Conservation (phyloP, 2,888 invertebrate genomes). For the Melanostoma scalare region DNA sequence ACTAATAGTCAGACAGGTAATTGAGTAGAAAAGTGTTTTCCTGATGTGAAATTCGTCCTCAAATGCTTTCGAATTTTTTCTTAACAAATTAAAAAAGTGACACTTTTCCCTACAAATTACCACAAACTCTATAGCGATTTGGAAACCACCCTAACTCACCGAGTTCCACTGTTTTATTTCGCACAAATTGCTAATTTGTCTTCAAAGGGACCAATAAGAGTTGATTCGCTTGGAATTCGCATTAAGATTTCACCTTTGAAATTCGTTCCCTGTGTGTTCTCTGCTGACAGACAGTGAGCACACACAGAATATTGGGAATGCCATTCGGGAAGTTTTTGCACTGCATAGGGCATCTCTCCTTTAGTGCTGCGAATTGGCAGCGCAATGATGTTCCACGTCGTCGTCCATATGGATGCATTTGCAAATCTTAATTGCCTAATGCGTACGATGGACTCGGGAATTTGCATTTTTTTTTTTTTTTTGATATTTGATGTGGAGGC, state of each 20-base stretch:
- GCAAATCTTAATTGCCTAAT: slow-evolving; percentile 64
- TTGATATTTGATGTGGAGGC: background rate
- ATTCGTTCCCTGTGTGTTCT: slow-evolving; percentile 50
- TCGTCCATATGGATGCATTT: slow-evolving; percentile 56
- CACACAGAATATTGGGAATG: slow-evolving; percentile 14
- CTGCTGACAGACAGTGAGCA: slow-evolving; percentile 5
- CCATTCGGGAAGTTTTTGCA: slow-evolving; percentile 38
- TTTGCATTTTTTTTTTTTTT: slow-evolving; percentile 9
- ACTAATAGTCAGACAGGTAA: too few species aligned
- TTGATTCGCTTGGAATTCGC: slow-evolving; percentile 60
- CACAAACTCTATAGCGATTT: too few species aligned
- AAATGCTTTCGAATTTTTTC: too few species aligned
- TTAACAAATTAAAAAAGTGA: too few species aligned
- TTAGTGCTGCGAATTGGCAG: slow-evolving; percentile 45
- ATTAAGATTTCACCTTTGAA: slow-evolving; percentile 65
- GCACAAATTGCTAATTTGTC: slow-evolving; percentile 18
- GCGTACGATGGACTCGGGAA: slow-evolving; percentile 56
- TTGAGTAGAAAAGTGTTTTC: too few species aligned
- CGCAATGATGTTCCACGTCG: slow-evolving; percentile 38
- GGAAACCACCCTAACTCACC: background rate
- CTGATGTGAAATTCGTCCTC: too few species aligned
- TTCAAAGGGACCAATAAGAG: slow-evolving; percentile 41
- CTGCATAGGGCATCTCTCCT: slow-evolving; percentile 12
- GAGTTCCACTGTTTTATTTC: slow-evolving; percentile 21
- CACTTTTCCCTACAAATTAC: background rate